Conservation (phyloP, 1,140 invertebrate species). For the Tetragnatha versicolor region DNA sequence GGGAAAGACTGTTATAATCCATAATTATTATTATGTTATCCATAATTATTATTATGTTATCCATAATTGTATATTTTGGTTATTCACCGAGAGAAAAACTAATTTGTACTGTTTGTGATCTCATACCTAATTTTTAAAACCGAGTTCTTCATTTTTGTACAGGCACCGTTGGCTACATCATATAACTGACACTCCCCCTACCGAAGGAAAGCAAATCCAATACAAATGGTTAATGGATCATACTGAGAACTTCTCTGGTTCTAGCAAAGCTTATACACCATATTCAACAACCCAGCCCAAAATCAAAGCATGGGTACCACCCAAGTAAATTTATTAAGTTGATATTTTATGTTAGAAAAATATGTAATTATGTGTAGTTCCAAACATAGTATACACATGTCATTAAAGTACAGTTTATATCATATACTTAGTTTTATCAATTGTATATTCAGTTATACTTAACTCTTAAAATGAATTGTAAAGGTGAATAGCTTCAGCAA, state of each 20-base stretch:
- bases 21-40: too few relatives aligned
- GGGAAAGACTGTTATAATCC: too few relatives aligned
- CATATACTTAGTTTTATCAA: too few relatives aligned
- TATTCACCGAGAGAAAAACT: too few relatives aligned
- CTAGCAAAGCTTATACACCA: conserved; percentile 77
- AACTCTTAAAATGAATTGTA: too few relatives aligned
- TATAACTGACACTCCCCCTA: conserved; percentile 80
- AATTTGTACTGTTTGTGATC: neutral
- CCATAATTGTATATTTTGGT: too few relatives aligned
- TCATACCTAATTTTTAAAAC: neutral
- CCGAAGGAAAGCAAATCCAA: conserved; percentile 62
- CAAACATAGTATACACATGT: too few relatives aligned
- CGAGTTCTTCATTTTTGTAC: neutral
- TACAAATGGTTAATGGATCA: conserved; percentile 88
- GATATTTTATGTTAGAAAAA: neutral
- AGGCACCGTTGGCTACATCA: conserved; percentile 80
- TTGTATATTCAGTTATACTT: too few relatives aligned
- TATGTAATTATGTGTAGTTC: neutral
- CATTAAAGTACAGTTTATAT: too few relatives aligned
- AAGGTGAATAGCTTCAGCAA: too few relatives aligned
- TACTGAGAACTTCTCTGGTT: conserved; percentile 83
- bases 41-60: too few relatives aligned
- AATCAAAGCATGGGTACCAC: conserved; percentile 83
- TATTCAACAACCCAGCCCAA: conserved; percentile 87
- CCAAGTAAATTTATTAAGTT: conserved; percentile 6